Evolutionary conservation across 1,140 invertebrate genomes (phyloP), one percentile per base, ranked within the genome.

Genomic region (Monochamus saltuarius): DNA sequence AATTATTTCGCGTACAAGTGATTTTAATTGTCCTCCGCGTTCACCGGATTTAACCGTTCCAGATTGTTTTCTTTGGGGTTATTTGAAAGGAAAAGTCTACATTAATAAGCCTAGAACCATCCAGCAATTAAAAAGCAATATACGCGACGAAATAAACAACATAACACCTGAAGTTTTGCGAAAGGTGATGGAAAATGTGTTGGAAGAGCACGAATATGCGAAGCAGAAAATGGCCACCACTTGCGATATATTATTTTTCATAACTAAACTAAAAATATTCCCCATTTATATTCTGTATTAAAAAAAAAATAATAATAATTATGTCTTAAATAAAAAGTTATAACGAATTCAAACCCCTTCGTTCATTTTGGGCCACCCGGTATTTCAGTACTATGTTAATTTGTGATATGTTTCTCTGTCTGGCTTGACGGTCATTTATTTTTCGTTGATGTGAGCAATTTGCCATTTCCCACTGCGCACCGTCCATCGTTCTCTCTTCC

Each of bases 21-120:
- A 13, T 57, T 29, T 50, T 35, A 51, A 57, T 43, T 57, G 55
- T 19, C 16, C 55, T 14, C 45, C 55, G 39, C 34, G 63, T 37
- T 69, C 64, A 29, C 59, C 53, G 14, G 60, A 69, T 61, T 40
- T 29, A 29, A 29, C 22, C 22, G 22, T 64, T 7, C 58, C 56
- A 6, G 67, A 75, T 56, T 73, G 66, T 61, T 75, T 72, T 65
- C 34, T 72, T 16, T 73, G 68, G 66, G 62, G 69, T 42, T 74
- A 70, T 54, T 39, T 76, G 22, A 75, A 75, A 64, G 65, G 53
- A 8, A 59, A 59, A 40, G 67, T 71, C 9, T 67, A 29, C 7
- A 42, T 42, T 29, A 16, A 49, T 19, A 49, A 49, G 19, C 46
- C 22, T 29, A 29, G 22, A 29, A 29, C 22, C 22, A 29, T 29